Conservation (phyloP, 92 coral and sea anemone genomes). For the Siderastrea siderea region DNA sequence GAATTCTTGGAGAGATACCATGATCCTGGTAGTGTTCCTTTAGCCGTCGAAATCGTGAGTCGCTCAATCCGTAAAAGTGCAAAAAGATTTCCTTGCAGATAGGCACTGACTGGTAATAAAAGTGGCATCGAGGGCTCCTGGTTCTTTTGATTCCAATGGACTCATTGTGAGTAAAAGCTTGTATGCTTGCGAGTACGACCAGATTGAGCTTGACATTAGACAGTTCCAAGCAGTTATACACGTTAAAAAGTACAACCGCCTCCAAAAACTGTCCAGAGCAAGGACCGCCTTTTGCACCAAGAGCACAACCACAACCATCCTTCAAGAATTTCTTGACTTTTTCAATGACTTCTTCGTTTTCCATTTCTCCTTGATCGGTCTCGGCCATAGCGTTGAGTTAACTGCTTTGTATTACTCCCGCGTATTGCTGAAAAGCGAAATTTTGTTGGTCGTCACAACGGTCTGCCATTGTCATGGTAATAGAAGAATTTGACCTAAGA, state of each 20-base stretch:
- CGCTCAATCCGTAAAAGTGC: conserved; percentile 60
- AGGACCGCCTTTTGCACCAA: conserved; percentile 65
- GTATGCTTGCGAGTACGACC: conserved; percentile 60
- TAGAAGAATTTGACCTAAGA: no score
- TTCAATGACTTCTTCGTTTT: conserved; percentile 1
- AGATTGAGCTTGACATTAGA: conserved; percentile 59
- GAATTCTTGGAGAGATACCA: conserved; percentile 54
- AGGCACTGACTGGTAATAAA: conserved; percentile 45
- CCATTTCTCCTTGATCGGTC: conserved; percentile 8
- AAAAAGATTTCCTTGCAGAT: conserved; percentile 69
- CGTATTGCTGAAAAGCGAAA: conserved; percentile 1
- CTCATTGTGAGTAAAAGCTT: conserved; percentile 63
- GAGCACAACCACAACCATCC: conserved; percentile 65
- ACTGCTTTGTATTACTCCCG: no score
- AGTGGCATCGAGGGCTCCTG: conserved; percentile 66
- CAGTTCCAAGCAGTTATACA: conserved; percentile 69
- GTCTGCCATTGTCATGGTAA: conserved; percentile 4
- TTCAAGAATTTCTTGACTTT: conserved; percentile 34
- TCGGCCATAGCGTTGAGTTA: conserved; percentile 25
- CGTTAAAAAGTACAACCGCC: conserved; percentile 41
- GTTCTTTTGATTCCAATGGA: conserved; percentile 62
- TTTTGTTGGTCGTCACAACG: conserved; percentile 2
- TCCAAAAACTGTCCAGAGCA: conserved; percentile 62
- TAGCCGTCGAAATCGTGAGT: conserved; percentile 70
- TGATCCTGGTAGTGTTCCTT: conserved; percentile 65